phyloP scores from a whole-genome alignment of 2,888 invertebrate species.

The Drosophila meridionalis region DNA sequence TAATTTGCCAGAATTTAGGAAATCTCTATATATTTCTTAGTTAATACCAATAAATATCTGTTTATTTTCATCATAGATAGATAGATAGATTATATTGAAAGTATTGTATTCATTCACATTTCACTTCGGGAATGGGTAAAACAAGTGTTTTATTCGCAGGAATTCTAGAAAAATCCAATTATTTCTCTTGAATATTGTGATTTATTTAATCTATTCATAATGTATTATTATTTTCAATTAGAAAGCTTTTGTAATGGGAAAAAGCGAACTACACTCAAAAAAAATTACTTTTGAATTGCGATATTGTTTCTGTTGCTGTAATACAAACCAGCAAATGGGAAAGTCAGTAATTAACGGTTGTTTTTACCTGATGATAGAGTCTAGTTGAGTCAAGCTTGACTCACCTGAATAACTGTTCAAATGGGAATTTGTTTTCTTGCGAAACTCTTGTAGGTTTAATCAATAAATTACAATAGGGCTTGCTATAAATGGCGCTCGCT shows the following conservation, averaged over 20 bases:
- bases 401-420: slow-evolving; percentile 41
- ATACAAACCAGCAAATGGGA: slow-evolving; percentile 35
- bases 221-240: not conserved
- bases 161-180: not conserved
- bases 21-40: no score
- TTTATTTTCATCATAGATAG: no score
- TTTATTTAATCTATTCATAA: not conserved
- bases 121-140: no score
- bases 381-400: slow-evolving; percentile 14
- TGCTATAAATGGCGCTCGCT: not conserved
- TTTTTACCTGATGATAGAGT: slow-evolving; percentile 35
- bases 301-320: not conserved
- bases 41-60: no score
- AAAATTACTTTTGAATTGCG: not conserved
- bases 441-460: not conserved
- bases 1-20: no score
- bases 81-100: no score
- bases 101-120: no score
- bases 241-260: not conserved
- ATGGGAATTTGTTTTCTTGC: slow-evolving; percentile 3
- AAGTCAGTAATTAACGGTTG: slow-evolving; percentile 45
- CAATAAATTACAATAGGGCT: not conserved
- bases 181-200: not conserved
- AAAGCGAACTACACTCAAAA: not conserved
- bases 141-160: not conserved